Evolutionary conservation across 1,140 invertebrate genomes (phyloP).

Genomic region (Choristoneura fumiferana): DNA sequence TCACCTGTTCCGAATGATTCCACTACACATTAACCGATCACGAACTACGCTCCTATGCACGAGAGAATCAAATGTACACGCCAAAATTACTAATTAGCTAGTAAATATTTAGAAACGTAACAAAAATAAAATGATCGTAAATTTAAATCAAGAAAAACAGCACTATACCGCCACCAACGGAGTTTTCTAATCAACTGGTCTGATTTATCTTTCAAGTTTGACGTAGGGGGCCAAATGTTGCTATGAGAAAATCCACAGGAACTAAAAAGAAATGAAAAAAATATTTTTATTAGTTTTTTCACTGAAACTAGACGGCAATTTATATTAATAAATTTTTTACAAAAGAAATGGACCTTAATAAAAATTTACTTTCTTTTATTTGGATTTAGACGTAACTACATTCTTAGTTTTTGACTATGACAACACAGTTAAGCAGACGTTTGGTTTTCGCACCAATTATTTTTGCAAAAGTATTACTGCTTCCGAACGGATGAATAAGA

Average conservation of each 20-base stretch:
- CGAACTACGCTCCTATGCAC: conserved; percentile 7
- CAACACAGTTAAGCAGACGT: no score
- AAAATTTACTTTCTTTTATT: no score
- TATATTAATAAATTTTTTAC: no score
- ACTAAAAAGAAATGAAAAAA: background rate
- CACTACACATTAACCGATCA: conserved; percentile 32
- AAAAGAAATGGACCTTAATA: no score
- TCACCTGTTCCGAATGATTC: conserved; percentile 53
- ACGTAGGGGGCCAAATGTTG: conserved; percentile 4
- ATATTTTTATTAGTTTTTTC: background rate
- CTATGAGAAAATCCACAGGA: background rate
- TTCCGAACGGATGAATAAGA: no score
- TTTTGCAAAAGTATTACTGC: no score
- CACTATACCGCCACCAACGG: conserved; percentile 52
- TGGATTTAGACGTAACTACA: no score
- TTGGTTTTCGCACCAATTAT: no score
- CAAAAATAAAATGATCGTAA: conserved; percentile 72
- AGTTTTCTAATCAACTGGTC: conserved; percentile 66
- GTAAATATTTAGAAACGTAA: conserved; percentile 55
- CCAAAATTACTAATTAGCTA: conserved; percentile 39
- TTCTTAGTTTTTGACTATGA: no score
- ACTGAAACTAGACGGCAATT: no score
- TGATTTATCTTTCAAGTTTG: conserved; percentile 17
- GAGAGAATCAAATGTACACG: conserved; percentile 25
- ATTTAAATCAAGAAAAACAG: conserved; percentile 40